phyloP scores from a whole-genome alignment of 2,888 invertebrate genomes.

The Agrypnus murinus region DNA sequence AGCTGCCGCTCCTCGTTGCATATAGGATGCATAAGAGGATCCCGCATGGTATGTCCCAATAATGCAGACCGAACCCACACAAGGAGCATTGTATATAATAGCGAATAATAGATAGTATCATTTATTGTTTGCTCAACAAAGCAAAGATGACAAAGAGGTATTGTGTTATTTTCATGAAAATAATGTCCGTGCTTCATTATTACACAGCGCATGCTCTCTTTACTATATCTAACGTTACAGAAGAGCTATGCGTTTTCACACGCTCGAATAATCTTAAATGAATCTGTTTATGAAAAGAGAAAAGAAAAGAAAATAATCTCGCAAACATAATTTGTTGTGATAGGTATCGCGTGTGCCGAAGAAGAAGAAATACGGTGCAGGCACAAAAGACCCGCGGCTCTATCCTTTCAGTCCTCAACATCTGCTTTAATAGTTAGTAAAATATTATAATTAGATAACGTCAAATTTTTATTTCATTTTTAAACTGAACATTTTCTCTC shows the following conservation, averaged over 20 bases:
- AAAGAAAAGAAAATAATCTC: conserved; percentile 16
- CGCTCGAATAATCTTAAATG: conserved; percentile 51
- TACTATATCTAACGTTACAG: conserved; percentile 33
- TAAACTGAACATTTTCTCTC: no score
- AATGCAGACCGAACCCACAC: conserved; percentile 50
- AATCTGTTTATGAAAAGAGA: conserved; percentile 33
- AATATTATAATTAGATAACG: not conserved
- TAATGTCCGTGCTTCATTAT: conserved; percentile 57
- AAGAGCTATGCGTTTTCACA: conserved; percentile 46
- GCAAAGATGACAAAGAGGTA: conserved; percentile 60
- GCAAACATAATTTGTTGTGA: conserved; percentile 42
- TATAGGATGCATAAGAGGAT: conserved; percentile 34
- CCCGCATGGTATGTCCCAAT: conserved; percentile 40
- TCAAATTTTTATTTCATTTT: no score
- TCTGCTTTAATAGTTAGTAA: conserved; percentile 1
- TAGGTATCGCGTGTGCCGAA: conserved; percentile 34
- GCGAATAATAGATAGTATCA: conserved; percentile 61
- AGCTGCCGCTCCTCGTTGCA: conserved; percentile 34
- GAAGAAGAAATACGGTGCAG: conserved; percentile 20
- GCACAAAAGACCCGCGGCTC: conserved; percentile 23
- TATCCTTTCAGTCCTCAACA: conserved; percentile 14
- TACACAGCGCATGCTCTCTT: conserved; percentile 55
- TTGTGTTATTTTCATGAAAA: conserved; percentile 60
- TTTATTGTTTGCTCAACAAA: conserved; percentile 61
- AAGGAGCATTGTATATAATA: conserved; percentile 55